These are phyloP conservation scores for Uropetala carovei DNA, from an alignment of 2,888 invertebrate species.

Conservation along the genomic window DNA sequence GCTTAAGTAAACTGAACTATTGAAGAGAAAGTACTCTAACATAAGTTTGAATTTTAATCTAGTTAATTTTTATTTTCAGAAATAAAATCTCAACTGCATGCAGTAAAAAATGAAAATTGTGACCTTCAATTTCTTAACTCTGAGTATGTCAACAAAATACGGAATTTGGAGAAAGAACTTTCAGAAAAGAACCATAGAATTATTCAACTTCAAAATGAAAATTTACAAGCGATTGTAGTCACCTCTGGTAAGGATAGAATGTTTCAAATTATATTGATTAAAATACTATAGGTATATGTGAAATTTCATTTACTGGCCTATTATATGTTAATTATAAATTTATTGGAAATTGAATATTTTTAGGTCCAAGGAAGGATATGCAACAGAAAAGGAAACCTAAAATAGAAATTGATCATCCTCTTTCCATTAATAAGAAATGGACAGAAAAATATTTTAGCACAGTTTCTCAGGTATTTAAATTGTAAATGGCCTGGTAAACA, in stretches of 20 bases:
- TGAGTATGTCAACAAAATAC: slow-evolving; percentile 78
- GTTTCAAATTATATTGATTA: slow-evolving; percentile 69
- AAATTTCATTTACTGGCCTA: too few relatives aligned
- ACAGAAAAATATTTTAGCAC: slow-evolving; percentile 66
- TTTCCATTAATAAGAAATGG: slow-evolving; percentile 66
- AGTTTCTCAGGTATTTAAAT: slow-evolving; percentile 61
- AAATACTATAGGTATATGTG: too few relatives aligned
- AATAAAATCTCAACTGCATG: slow-evolving; percentile 76
- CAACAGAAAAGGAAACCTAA: slow-evolving; percentile 68
- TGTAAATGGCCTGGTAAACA: neutral
- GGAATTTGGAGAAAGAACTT: slow-evolving; percentile 81
- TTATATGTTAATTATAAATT: neutral
- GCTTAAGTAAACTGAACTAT: too few relatives aligned
- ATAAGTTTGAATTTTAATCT: too few relatives aligned
- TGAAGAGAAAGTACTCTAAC: too few relatives aligned
- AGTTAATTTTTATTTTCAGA: slow-evolving; percentile 72
- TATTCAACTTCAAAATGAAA: slow-evolving; percentile 76
- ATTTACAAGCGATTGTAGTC: slow-evolving; percentile 73
- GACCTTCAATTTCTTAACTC: slow-evolving; percentile 80
- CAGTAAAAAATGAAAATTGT: slow-evolving; percentile 78
- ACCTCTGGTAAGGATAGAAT: slow-evolving; percentile 71
- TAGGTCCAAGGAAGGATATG: slow-evolving; percentile 71
- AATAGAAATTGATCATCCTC: slow-evolving; percentile 67
- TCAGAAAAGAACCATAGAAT: slow-evolving; percentile 78
- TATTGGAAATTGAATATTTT: slow-evolving; percentile 64